Base-by-base conservation (phyloP, 2,797 vertebrate species). In the Premnoplex brunnescens region DNA sequence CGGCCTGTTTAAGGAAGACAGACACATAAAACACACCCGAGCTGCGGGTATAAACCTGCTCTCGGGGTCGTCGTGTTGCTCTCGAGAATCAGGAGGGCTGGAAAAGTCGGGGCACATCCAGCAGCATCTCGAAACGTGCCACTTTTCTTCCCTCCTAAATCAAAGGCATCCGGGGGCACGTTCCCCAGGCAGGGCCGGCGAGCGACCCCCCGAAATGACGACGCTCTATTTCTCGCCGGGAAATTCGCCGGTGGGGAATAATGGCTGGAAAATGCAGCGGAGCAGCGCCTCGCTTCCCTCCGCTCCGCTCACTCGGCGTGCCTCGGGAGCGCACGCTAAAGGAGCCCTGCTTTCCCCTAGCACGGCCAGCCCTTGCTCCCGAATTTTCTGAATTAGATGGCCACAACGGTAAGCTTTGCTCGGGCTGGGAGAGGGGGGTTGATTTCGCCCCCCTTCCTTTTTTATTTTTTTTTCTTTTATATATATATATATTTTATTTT, bases 1-100 rank as follows among this genome's bases (percentile, higher is more conserved):
- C 55, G 88, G 94, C 90, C 88, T 94, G 91, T 93, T 94, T 94
- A 91, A 85, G 92, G 90, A 75, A 80, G 94, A 95, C 85, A 91
- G 93, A 94, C 88, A 84, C 91, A 85, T 85, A 91, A 93, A 94
- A 86, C 91, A 91, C 91, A 36, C 27, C 74, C 88, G 91, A 69
- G 90, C 90, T 19, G 19, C 4, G 76, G 74, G 84, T 90, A 95
- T 96, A 97, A 95, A 95, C 95, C 93, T 78, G 84, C 80, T 92
- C 66, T 46, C 66, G 51, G 77, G 88, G 54, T 91, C 91, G 51
- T 2, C 83, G 78, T 11, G 24, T 7, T 13, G 90, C 88, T 94
- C 69, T 56, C 12, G 76, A 91, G 79, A 83, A 80, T 28, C 82
- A 14, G 62, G 51, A 43, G 43, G 72, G 55, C 95, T 77, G 88